Conservation (phyloP, 2,888 invertebrate species). For the Noctua comes region DNA sequence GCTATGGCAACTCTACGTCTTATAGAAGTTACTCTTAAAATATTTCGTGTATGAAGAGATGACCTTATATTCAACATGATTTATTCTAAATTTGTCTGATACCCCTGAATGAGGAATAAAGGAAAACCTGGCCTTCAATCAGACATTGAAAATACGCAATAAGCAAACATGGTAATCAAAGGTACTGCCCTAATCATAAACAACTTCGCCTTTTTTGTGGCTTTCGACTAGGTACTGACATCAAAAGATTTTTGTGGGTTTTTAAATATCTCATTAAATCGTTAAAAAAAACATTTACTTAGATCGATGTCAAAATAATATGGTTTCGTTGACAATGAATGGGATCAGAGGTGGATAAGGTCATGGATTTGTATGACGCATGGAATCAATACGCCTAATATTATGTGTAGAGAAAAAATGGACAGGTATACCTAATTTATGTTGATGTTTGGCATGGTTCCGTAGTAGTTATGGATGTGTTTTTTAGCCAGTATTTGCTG, state of each 20-base stretch:
- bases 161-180: background rate
- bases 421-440: background rate
- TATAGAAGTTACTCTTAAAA: no score
- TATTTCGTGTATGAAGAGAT: no score
- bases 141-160: background rate
- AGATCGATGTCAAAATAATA: constrained; percentile 27
- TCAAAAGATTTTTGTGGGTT: background rate
- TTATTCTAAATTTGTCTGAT: no score
- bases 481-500: no score
- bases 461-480: background rate
- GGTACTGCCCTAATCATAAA: background rate
- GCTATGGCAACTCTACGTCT: no score
- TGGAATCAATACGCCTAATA: constrained; percentile 25
- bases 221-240: background rate
- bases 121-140: no score
- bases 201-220: background rate
- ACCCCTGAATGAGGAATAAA: no score
- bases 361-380: constrained; percentile 41
- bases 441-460: constrained; percentile 2
- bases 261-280: background rate
- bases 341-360: constrained; percentile 20
- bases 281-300: constrained; percentile 25
- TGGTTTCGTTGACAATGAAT: constrained; percentile 21
- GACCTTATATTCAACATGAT: no score
- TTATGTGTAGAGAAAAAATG: constrained; percentile 2